Base-by-base conservation (phyloP, 2,888 invertebrate genomes). In the Scaptomyza reducta region DNA sequence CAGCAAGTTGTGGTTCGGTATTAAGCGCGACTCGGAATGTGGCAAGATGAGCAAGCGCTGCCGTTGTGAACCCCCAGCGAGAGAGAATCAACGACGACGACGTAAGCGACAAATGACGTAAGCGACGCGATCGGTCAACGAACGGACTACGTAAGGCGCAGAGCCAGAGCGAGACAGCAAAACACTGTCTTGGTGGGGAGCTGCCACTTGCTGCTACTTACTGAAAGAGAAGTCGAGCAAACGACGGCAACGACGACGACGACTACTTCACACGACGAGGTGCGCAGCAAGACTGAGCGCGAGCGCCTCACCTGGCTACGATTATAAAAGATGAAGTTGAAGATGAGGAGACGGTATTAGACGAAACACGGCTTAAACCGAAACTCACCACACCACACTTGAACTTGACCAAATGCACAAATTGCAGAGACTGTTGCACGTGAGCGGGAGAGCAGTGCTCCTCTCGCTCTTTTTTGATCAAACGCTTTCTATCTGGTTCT, bases 221-320 rank as follows among this genome's bases (percentile, higher is more conserved):
- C 74, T 55, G 16, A 41, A 62, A 53, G 31, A 51, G 40, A 56
- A 41, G 59, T 64, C 70, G 56, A 70, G 56, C 70, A 69, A 56
- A 47, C 67, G 56, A 57, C 59, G 77, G 83, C 74, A 65, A 89
- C 85, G 79, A 85, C 75, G 62, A 89, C 85, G 62, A 62, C 79
- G 77, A 87, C 74, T 62, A 89, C 85, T 89, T 89, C 87, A 89
- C 90, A 90, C 91, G 80, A 90, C 91, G 90, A 92, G 91, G 91
- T 91, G 90, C 90, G 88, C 88, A 90, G 88, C 87, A 91, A 90
- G 91, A 92, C 92, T 92, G 88, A 91, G 84, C 78, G 85, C 86
- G 81, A 74, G 77, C 80, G 70, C 71, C 70, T 59, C 72, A 31
- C 56, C 53, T 49, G 57, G 51, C 70, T 40, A 69, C 70, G 72